Percentiles rank a stretch among this genome's conserved stretches.
Conservation (phyloP, 1,140 invertebrate species). For the Conus ventricosus region DNA sequence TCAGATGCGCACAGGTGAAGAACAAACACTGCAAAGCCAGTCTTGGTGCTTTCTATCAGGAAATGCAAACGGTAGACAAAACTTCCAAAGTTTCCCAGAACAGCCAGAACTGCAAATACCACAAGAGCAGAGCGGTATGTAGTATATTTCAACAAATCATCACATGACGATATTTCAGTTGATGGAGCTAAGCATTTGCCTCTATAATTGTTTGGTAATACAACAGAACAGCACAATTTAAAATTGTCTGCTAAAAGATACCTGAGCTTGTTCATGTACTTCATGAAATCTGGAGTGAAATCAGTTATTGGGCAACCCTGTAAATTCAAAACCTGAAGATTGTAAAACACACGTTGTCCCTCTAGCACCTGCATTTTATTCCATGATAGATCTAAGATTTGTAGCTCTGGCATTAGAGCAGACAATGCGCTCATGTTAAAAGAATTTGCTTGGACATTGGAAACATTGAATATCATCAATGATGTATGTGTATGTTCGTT, state of each 20-base stretch:
- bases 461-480: background rate
- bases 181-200: no score
- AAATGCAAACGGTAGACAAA: no score
- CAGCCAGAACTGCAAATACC: no score
- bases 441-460: background rate
- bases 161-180: no score
- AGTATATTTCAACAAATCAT: no score
- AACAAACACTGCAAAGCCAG: no score
- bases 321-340: background rate
- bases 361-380: background rate
- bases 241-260: conserved; percentile 6
- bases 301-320: background rate
- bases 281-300: background rate
- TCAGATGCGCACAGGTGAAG: no score
- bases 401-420: background rate
- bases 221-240: conserved; percentile 24
- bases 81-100: no score
- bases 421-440: background rate
- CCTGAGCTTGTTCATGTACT: background rate
- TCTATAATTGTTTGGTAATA: no score
- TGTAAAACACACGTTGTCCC: background rate
- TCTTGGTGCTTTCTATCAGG: no score
- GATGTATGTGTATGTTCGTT: background rate
- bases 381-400: background rate
- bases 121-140: no score